Evolutionary conservation across 2,113 vertebrate genomes (phyloP).

Genomic region (Capricornis sumatraensis): DNA sequence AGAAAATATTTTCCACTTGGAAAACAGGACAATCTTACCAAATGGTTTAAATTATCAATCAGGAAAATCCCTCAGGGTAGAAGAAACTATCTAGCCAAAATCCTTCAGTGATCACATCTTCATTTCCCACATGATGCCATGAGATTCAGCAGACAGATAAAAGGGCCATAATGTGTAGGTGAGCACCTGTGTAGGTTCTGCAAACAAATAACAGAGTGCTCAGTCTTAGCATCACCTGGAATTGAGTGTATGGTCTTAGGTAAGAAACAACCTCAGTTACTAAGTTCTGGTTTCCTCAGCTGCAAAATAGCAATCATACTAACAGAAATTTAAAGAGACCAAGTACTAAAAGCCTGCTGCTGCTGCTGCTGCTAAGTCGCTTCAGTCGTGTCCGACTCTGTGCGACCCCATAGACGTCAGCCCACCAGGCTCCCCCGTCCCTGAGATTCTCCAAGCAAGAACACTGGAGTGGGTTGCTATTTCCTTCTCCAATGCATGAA

Average conservation of each 20-base stretch:
- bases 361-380: too few relatives aligned
- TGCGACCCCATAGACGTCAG: too few relatives aligned
- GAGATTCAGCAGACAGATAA: not conserved
- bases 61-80: not conserved
- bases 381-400: too few relatives aligned
- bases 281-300: not conserved
- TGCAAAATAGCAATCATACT: not conserved
- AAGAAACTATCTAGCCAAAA: not conserved
- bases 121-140: not conserved
- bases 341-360: not conserved
- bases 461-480: too few relatives aligned
- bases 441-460: too few relatives aligned
- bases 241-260: not conserved
- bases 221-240: not conserved
- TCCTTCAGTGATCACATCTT: not conserved
- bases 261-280: not conserved
- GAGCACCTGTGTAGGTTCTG: not conserved
- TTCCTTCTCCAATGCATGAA: too few relatives aligned
- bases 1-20: not conserved
- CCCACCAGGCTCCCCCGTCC: too few relatives aligned
- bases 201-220: not conserved
- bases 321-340: not conserved
- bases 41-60: not conserved
- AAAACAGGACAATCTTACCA: not conserved
- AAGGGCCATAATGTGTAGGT: not conserved